Conservation (phyloP, 2,888 invertebrate genomes). For the Plagodis pulveraria region DNA sequence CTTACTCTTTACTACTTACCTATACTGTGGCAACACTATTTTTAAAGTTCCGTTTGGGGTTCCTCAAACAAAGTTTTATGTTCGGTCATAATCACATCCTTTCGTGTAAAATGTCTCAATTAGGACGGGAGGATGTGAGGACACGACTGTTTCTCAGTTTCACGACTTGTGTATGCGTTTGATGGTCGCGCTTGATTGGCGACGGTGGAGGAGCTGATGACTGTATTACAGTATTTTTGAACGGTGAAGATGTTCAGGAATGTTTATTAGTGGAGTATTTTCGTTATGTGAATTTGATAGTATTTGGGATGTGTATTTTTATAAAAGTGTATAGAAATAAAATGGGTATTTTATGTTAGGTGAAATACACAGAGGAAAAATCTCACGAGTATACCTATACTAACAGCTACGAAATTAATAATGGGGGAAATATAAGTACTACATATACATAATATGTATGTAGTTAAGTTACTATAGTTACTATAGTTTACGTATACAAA, state of each 20-base stretch:
- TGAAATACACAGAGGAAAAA: too few species aligned
- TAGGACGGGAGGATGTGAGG: slow-evolving; percentile 78
- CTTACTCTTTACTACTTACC: slow-evolving; percentile 7
- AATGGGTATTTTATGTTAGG: too few species aligned
- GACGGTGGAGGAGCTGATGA: slow-evolving; percentile 60
- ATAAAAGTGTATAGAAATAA: too few species aligned
- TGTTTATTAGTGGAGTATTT: neutral
- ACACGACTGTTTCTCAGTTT: slow-evolving; percentile 59
- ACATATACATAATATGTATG: too few species aligned
- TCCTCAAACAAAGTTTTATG: slow-evolving; percentile 75
- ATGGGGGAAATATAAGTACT: too few species aligned
- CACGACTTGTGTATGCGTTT: slow-evolving; percentile 69
- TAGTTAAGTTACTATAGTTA: too few species aligned
- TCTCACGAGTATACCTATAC: too few species aligned
- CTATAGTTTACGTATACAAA: too few species aligned
- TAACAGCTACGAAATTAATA: too few species aligned
- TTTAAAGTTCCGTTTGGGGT: slow-evolving; percentile 66
- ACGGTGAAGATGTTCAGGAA: neutral
- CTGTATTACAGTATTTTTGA: slow-evolving; percentile 48
- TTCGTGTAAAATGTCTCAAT: slow-evolving; percentile 82
- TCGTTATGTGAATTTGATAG: neutral
- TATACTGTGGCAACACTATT: slow-evolving; percentile 28
- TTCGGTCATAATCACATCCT: slow-evolving; percentile 80
- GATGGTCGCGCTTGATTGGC: slow-evolving; percentile 47
- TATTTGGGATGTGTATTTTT: neutral